A percentile compares a stretch with the other conserved stretches of the same genome.
phyloP scores from a whole-genome alignment of 2,888 invertebrate genomes.

The Tetrapedia diversipes region DNA sequence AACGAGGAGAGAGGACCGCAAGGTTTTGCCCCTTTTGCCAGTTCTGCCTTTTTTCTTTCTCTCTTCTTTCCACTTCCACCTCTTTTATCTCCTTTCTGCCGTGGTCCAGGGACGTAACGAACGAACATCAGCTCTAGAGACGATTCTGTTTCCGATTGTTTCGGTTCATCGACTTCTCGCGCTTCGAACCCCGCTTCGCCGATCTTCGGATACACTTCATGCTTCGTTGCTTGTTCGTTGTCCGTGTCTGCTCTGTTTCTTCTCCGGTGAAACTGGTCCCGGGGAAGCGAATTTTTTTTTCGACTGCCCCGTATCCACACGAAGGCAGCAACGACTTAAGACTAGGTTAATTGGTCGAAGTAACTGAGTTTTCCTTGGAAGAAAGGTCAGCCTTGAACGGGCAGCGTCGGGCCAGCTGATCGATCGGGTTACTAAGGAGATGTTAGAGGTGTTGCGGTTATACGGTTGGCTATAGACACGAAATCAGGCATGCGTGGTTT shows the following conservation, averaged over 20 bases:
- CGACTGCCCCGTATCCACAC: neutral
- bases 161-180: constrained; percentile 47
- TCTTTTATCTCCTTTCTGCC: constrained; percentile 61
- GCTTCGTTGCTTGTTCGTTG: no score
- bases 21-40: constrained; percentile 74
- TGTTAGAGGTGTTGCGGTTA: constrained; percentile 45
- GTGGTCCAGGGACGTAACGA: constrained; percentile 67
- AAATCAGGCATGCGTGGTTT: constrained; percentile 22
- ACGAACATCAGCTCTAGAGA: constrained; percentile 28
- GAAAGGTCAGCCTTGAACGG: constrained; percentile 23
- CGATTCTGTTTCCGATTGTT: constrained; percentile 45
- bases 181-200: constrained; percentile 4
- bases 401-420: constrained; percentile 34
- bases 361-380: constrained; percentile 22
- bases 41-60: constrained; percentile 62
- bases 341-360: constrained; percentile 48
- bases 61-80: constrained; percentile 60
- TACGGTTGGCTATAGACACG: neutral
- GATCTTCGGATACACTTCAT: neutral
- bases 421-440: constrained; percentile 63
- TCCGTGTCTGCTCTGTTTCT: neutral
- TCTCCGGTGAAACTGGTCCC: neutral
- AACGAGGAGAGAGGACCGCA: constrained; percentile 26
- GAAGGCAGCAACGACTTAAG: neutral
- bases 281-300: constrained; percentile 27